Evolutionary conservation across 2,113 vertebrate genomes (phyloP), one percentile per base, ranked within the genome.

Genomic region (Orthochromis malagaraziensis): DNA sequence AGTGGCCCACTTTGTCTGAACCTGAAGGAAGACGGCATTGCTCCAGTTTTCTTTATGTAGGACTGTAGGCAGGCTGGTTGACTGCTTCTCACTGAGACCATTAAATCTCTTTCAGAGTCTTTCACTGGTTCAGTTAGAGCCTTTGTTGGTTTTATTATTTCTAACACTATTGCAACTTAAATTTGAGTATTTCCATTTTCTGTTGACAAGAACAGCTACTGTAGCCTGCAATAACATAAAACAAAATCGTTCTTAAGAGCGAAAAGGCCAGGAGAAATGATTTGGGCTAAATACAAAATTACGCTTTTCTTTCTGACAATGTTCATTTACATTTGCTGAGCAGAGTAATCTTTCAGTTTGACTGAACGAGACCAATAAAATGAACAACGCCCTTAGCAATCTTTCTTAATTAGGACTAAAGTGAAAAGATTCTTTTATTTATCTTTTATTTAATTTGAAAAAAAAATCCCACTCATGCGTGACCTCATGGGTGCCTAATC

Each of bases 21-120:
- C 81, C 82, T 87, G 79, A 70, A 84, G 38, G 85, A 88, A 51
- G 73, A 17, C 2, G 0, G 26, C 4, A 7, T 7, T n/a, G 91
- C 87, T 89, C 93, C 87, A 94, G 21, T 89, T 94, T 60, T 80
- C 82, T 9, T 79, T 8, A 91, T 90, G 81, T 92, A 26, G 93
- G 87, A 57, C 90, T 82, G 35, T 9, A 14, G 58, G 70, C 11
- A 21, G 14, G 57, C 49, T 35, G 33, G 45, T 21, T 9, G 29
- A 51, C 5, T 6, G 81, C 53, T 11, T 21, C 83, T 54, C 42
- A 2, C 57, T 3, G 31, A 83, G 21, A 1, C 31, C 55, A 0
- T 57, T 87, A 58, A 19, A 8, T 89, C 86, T 84, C 17, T 79
- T 84, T 54, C 84, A 7, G 11, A 1, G 40, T 33, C 13, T 55